phyloP scores from a whole-genome alignment of 2,113 vertebrate species.

The Crotalus helleri region DNA sequence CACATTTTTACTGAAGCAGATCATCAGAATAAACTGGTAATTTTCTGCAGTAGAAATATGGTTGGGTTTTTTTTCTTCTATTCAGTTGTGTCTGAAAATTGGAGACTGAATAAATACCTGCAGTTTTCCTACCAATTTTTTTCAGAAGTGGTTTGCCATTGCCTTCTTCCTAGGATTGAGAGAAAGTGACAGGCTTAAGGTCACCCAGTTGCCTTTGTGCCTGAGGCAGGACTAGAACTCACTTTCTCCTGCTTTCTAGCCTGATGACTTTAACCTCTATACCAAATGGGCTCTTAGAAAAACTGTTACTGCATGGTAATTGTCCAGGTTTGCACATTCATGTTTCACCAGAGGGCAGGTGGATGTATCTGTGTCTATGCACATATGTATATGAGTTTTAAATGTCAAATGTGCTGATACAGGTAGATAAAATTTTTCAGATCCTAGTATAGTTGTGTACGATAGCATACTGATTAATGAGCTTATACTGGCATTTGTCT shows the following conservation, averaged over 20 bases:
- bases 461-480: background rate
- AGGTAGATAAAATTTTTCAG: background rate
- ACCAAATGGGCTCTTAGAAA: too few relatives aligned
- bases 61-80: fast-evolving
- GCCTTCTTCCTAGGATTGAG: background rate
- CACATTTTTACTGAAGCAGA: background rate
- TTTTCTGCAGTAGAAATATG: background rate
- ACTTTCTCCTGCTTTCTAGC: too few relatives aligned
- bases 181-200: too few relatives aligned
- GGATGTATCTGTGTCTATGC: too few relatives aligned
- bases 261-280: too few relatives aligned
- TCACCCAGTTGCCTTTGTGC: too few relatives aligned
- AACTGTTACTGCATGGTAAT: background rate
- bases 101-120: background rate
- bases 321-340: too few relatives aligned
- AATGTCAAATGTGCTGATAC: background rate
- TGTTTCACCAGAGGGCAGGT: too few relatives aligned
- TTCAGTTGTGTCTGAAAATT: background rate
- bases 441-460: background rate
- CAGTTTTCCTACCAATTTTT: background rate
- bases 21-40: background rate
- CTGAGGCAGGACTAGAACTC: too few relatives aligned
- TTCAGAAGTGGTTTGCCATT: background rate
- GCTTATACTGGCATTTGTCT: fast-evolving
- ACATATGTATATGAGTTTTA: background rate